phyloP scores from a whole-genome alignment of 1,140 invertebrate species.

The Drosophila bocqueti region DNA sequence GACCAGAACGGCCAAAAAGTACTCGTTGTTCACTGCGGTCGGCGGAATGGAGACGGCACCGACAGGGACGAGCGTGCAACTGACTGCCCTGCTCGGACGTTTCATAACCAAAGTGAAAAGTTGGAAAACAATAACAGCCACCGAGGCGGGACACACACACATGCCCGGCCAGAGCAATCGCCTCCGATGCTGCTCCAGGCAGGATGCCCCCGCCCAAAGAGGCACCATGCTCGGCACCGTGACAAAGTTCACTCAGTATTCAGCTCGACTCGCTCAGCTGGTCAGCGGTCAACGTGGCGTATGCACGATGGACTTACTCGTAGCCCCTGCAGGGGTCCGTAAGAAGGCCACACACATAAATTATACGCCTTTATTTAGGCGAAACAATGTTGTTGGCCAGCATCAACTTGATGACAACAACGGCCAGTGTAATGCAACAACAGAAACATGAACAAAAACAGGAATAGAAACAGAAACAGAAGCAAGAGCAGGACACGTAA shows the following conservation, averaged over 20 bases:
- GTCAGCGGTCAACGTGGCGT: slow-evolving; percentile 36
- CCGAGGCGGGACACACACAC: slow-evolving; percentile 25
- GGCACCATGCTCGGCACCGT: background rate
- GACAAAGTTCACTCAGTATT: slow-evolving; percentile 42
- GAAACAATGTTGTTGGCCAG: slow-evolving; percentile 49
- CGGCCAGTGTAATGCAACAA: slow-evolving; percentile 14
- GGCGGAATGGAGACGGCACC: slow-evolving; percentile 14
- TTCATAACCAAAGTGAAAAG: slow-evolving; percentile 64
- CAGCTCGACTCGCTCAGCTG: slow-evolving; percentile 5
- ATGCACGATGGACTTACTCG: slow-evolving; percentile 27
- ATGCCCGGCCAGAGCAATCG: slow-evolving; percentile 29
- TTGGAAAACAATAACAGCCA: slow-evolving; percentile 52
- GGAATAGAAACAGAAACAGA: background rate
- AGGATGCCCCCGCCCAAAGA: slow-evolving; percentile 5
- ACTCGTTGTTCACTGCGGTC: slow-evolving; percentile 45
- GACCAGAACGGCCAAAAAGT: slow-evolving; percentile 32
- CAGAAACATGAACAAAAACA: background rate
- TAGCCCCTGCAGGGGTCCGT: background rate
- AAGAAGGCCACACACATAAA: slow-evolving; percentile 44
- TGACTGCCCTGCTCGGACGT: slow-evolving; percentile 44
- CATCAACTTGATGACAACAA: slow-evolving; percentile 46
- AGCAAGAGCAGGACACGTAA: background rate
- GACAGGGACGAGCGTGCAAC: slow-evolving; percentile 36
- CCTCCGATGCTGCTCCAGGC: slow-evolving; percentile 15
- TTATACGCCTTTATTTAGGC: slow-evolving; percentile 54